These are phyloP conservation scores for Callimorpha dominula DNA, from an alignment of 2,888 invertebrate genomes.

Conservation along the genomic window DNA sequence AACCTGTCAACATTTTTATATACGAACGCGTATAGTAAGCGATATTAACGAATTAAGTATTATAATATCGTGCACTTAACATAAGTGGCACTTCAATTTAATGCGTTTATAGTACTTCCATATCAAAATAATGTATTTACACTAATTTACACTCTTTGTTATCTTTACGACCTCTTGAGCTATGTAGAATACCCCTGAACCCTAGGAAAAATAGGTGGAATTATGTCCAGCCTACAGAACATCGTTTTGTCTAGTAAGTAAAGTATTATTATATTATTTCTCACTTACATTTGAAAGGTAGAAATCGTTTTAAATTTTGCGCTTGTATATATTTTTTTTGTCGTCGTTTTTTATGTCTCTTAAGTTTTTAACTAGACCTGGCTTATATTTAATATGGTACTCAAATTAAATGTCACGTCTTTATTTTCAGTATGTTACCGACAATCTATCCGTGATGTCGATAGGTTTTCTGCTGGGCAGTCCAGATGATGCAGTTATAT, in stretches of 20 bases:
- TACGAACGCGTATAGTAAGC: background rate
- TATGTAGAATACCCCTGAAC: background rate
- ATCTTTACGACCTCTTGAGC: background rate
- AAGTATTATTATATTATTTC: too few species aligned
- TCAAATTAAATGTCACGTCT: slow-evolving; percentile 21
- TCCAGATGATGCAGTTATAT: slow-evolving; percentile 98
- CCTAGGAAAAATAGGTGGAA: background rate
- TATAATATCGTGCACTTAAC: background rate
- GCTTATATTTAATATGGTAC: too few species aligned
- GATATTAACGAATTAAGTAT: background rate
- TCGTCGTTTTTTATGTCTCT: too few species aligned
- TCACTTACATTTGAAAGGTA: too few species aligned
- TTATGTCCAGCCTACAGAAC: background rate
- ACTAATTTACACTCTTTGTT: background rate
- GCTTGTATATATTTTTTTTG: too few species aligned
- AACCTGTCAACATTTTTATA: too few species aligned
- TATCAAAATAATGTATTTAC: slow-evolving; percentile 1
- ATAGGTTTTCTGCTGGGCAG: slow-evolving; percentile 96
- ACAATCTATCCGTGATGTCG: slow-evolving; percentile 98
- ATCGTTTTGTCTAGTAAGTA: too few species aligned
- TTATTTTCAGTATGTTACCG: slow-evolving; percentile 92
- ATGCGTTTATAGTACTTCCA: background rate
- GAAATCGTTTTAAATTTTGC: too few species aligned
- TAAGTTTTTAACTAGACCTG: too few species aligned
- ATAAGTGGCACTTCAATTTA: background rate